phyloP scores from a whole-genome alignment of 2,888 invertebrate species.

The Meiosimyza decipiens region DNA sequence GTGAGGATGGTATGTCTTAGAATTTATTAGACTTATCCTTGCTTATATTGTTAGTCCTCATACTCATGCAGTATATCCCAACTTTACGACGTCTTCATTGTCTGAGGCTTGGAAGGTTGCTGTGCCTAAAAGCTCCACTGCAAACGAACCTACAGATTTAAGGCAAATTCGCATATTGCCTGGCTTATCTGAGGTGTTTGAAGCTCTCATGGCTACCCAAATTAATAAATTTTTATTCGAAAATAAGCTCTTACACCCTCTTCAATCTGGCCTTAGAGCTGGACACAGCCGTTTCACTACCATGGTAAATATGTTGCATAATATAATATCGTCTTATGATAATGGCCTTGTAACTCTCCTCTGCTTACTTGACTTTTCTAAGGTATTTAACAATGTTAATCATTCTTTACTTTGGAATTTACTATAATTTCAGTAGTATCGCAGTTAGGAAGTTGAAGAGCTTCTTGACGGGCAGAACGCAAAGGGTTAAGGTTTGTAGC shows the following conservation, averaged over 20 bases:
- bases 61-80: too few species aligned
- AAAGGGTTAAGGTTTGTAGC: background rate
- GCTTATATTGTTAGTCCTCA: too few species aligned
- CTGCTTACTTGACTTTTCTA: slow-evolving; percentile 15
- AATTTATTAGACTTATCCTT: too few species aligned
- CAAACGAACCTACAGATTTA: background rate
- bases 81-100: too few species aligned
- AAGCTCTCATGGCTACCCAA: background rate
- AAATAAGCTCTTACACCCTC: background rate
- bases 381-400: slow-evolving; percentile 19
- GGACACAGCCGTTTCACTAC: slow-evolving; percentile 20
- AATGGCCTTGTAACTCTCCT: background rate
- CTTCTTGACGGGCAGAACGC: background rate
- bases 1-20: too few species aligned
- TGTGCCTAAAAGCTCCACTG: background rate
- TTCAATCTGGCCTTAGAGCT: slow-evolving; percentile 15
- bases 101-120: background rate
- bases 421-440: background rate
- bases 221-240: background rate
- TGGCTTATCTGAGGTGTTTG: background rate
- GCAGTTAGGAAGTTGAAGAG: background rate
- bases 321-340: background rate
- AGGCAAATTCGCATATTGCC: background rate
- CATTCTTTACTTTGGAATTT: background rate
- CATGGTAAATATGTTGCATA: background rate